Evolutionary conservation across 2,113 vertebrate genomes (phyloP), one percentile per base, ranked within the genome.

Genomic region (Smithornis capensis): DNA sequence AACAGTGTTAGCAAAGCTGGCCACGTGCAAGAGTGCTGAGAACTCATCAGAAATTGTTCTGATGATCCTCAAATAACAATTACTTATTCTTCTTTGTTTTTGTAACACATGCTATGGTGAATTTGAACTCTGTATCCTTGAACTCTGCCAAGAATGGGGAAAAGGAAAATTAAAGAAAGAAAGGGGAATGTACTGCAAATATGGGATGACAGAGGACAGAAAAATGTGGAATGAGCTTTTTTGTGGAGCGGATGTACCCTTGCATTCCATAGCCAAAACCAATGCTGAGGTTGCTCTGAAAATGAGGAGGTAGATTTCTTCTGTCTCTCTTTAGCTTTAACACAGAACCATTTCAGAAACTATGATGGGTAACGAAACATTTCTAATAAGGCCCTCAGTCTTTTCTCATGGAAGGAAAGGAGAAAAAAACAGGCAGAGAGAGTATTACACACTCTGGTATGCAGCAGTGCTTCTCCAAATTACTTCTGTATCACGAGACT

Each of bases 231-330:
- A 90, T 47, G 76, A 91, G 50, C 92, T 97, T 95, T 97, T 96
- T 97, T 96, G 92, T 81, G 89, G 89, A 96, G 83, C 95, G 96
- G 95, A 97, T 96, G 94, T 92, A 95, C 81, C 88, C 57, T 35
- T 60, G 75, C 92, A 96, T 97, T 96, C 94, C 92, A 76, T 22
- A 73, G 88, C 75, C 71, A 87, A 83, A 96, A 87, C 57, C 24
- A 4, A 53, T 49, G 42, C 56, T 0, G 21, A 84, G 57, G 50
- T 90, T 4, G 7, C 50, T 91, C 74, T 1, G 19, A 93, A 95
- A 92, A 67, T 59, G 1, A 89, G 19, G n/a, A 78, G 33, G 52
- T 68, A 88, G 79, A 95, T 0, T 0, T 68, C 70, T 94, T n/a
- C 70, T 55, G 14, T 35, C 68, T 92, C 53, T 18, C 25, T n/a